Percentiles rank a stretch among this genome's conserved stretches.
Evolutionary conservation across 2,113 vertebrate genomes (phyloP).

Genomic region (Scopus umbretta): DNA sequence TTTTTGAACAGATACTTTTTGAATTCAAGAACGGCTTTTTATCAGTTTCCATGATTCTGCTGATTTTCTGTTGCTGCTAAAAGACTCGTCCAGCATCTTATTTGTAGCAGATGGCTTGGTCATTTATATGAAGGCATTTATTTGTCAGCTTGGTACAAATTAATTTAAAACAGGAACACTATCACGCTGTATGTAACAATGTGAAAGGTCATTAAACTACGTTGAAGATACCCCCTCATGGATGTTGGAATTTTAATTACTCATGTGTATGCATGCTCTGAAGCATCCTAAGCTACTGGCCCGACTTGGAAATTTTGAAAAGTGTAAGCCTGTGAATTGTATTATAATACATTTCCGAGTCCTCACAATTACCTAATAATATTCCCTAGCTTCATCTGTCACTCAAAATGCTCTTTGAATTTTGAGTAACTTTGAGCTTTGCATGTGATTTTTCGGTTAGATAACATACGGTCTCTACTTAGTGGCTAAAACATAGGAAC

Average conservation of each 20-base stretch:
- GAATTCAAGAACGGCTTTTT: background rate
- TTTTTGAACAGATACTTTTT: background rate
- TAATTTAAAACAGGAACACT: background rate
- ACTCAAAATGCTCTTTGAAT: background rate
- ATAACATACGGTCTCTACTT: background rate
- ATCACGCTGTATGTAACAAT: background rate
- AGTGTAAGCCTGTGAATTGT: background rate
- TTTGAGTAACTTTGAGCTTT: background rate
- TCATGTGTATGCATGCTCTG: background rate
- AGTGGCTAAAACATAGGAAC: background rate
- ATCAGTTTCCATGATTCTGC: background rate
- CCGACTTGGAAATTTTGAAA: background rate
- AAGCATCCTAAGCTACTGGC: background rate
- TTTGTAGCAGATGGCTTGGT: background rate
- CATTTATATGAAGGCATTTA: background rate
- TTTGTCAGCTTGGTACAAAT: background rate
- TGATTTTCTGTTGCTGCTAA: background rate
- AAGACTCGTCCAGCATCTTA: background rate
- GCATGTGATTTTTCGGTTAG: background rate
- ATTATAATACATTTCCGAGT: background rate
- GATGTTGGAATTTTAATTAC: background rate
- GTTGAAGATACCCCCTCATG: background rate
- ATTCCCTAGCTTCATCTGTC: background rate
- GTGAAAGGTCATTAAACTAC: background rate
- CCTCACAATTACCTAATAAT: background rate